Percentiles rank a stretch among this genome's conserved stretches.
Conservation (phyloP, 2,113 vertebrate genomes). For the Rhombomys opimus region DNA sequence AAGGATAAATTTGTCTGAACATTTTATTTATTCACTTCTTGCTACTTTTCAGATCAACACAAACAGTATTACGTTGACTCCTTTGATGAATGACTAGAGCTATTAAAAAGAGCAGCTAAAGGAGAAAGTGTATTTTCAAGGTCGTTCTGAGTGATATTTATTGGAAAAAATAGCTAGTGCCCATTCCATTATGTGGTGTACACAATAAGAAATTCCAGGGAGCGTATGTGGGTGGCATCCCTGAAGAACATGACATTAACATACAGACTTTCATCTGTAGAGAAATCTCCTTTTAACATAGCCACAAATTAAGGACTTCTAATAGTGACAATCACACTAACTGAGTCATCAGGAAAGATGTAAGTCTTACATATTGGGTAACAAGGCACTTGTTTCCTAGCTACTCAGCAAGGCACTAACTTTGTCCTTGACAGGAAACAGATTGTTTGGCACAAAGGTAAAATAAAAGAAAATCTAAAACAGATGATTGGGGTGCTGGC, state of each 20-base stretch:
- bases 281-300: not conserved
- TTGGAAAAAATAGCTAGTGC: not conserved
- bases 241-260: slow-evolving; percentile 49
- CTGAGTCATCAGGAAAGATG: not conserved
- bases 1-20: not conserved
- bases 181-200: not conserved
- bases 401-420: not conserved
- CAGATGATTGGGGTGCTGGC: not conserved
- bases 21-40: not conserved
- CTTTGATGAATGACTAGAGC: slow-evolving; percentile 36
- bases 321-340: not conserved
- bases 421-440: slow-evolving; percentile 4
- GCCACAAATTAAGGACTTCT: slow-evolving; percentile 11
- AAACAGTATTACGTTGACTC: not conserved
- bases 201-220: not conserved
- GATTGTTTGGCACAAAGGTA: not conserved
- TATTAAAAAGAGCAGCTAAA: slow-evolving; percentile 32
- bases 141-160: slow-evolving; percentile 47
- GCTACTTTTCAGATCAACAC: slow-evolving; percentile 16
- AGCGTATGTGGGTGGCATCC: not conserved
- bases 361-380: slow-evolving; percentile 30
- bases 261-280: not conserved
- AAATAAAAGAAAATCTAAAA: not conserved
- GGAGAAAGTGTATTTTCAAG: slow-evolving; percentile 53
- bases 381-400: not conserved